Conservation (phyloP, 2,797 vertebrate genomes). For the Sebastes oblongus region DNA sequence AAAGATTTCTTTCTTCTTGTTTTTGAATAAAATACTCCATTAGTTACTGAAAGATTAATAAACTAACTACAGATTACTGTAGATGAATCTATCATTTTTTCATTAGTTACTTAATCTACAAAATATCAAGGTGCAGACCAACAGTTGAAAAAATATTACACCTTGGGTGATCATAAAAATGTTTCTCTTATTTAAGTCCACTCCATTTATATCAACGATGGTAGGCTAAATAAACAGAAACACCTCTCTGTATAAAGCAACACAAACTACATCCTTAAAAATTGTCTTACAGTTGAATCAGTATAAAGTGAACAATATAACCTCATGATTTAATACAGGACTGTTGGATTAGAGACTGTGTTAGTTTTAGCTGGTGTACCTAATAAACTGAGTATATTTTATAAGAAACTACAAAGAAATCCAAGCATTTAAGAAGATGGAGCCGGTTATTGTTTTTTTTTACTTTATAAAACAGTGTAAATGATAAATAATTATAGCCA, state of each 20-base stretch:
- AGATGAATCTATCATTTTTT: not conserved
- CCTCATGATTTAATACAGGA: too few species aligned
- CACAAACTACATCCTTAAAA: too few species aligned
- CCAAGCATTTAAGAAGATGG: not conserved
- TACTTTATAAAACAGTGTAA: not conserved
- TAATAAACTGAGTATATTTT: not conserved
- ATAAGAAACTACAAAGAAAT: not conserved
- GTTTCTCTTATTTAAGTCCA: not conserved
- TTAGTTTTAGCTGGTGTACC: not conserved
- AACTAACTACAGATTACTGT: not conserved
- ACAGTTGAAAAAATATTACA: too few species aligned
- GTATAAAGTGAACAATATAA: too few species aligned
- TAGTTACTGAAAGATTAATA: not conserved
- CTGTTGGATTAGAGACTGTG: not conserved
- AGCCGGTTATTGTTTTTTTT: not conserved
- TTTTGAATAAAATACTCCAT: not conserved
- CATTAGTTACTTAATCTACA: not conserved
- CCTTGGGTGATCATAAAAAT: not conserved
- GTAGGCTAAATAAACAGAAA: too few species aligned
- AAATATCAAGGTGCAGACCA: not conserved
- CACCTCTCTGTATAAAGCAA: too few species aligned
- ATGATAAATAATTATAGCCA: not conserved
- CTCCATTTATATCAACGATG: not conserved
- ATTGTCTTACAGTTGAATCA: too few species aligned
- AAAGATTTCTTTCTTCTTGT: not conserved